These are phyloP conservation scores for Epinotia nisella DNA, from an alignment of 2,888 invertebrate genomes.

Conservation along the genomic window DNA sequence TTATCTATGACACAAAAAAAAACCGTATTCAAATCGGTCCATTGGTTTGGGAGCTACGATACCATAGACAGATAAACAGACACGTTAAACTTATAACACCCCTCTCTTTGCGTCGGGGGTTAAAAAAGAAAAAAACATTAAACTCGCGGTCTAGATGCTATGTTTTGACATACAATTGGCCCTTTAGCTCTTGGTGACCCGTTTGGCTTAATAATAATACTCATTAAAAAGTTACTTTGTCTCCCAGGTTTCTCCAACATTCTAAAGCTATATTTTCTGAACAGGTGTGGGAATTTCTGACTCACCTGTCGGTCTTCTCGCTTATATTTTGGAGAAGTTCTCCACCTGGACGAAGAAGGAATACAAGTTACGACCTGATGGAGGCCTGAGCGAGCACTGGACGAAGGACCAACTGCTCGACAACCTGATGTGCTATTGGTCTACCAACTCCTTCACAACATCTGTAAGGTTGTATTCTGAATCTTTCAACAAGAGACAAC, in stretches of 20 bases:
- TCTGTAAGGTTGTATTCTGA: slow-evolving; percentile 88
- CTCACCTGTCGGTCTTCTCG: slow-evolving; percentile 92
- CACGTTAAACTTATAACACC: too few relatives aligned
- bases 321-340: slow-evolving; percentile 92
- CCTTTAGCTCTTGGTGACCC: too few relatives aligned
- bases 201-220: too few relatives aligned
- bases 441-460: slow-evolving; percentile 87
- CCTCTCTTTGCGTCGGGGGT: too few relatives aligned
- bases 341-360: slow-evolving; percentile 86
- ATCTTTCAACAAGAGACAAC: slow-evolving; percentile 56
- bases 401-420: slow-evolving; percentile 88
- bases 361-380: slow-evolving; percentile 75
- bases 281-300: slow-evolving; percentile 87
- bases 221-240: too few relatives aligned
- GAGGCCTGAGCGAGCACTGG: slow-evolving; percentile 86
- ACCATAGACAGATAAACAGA: too few relatives aligned
- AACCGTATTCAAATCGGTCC: too few relatives aligned
- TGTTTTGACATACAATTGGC: too few relatives aligned
- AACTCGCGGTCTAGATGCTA: not conserved
- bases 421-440: slow-evolving; percentile 91
- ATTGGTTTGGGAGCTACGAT: too few relatives aligned
- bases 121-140: too few relatives aligned
- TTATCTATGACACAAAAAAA: too few relatives aligned
- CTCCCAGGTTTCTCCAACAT: not conserved
- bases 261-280: not conserved